phyloP scores from a whole-genome alignment of 2,888 invertebrate species.

The Linyphia triangularis region DNA sequence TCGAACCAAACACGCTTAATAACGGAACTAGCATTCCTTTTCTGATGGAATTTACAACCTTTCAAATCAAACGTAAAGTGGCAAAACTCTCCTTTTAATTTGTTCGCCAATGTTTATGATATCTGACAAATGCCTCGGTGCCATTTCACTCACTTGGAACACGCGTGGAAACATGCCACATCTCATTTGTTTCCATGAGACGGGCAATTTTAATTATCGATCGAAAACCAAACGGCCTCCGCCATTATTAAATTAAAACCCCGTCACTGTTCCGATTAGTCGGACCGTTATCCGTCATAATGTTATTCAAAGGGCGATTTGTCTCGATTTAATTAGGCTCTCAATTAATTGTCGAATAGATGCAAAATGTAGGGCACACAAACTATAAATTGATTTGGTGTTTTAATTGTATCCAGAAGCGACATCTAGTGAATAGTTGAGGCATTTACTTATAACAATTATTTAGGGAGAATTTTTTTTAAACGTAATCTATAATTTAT shows the following conservation, averaged over 20 bases:
- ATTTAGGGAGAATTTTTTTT: too few relatives aligned
- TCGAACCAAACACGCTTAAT: too few relatives aligned
- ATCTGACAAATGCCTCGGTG: conserved; percentile 42
- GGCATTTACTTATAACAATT: too few relatives aligned
- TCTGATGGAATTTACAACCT: neutral
- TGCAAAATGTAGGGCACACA: neutral
- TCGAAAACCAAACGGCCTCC: neutral
- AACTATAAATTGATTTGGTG: neutral
- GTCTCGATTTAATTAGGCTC: conserved; percentile 47
- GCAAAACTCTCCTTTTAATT: neutral
- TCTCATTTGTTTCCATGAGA: conserved; percentile 28
- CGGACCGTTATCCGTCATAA: conserved; percentile 53
- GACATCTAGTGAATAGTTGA: neutral
- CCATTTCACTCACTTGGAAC: neutral
- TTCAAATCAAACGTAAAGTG: neutral
- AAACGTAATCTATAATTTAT: too few relatives aligned
- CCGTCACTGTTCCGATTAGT: conserved; percentile 54
- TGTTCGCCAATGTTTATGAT: conserved; percentile 4
- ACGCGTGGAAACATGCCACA: conserved; percentile 20
- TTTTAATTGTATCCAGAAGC: neutral
- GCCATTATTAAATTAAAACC: conserved; percentile 56
- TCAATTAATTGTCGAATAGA: conserved; percentile 43
- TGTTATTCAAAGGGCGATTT: conserved; percentile 65
- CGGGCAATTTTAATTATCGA: conserved; percentile 55
- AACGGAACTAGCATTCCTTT: too few relatives aligned